Evolutionary conservation across 1,140 invertebrate species (phyloP), one percentile per base, ranked within the genome.

Genomic region (Dreissena polymorpha): DNA sequence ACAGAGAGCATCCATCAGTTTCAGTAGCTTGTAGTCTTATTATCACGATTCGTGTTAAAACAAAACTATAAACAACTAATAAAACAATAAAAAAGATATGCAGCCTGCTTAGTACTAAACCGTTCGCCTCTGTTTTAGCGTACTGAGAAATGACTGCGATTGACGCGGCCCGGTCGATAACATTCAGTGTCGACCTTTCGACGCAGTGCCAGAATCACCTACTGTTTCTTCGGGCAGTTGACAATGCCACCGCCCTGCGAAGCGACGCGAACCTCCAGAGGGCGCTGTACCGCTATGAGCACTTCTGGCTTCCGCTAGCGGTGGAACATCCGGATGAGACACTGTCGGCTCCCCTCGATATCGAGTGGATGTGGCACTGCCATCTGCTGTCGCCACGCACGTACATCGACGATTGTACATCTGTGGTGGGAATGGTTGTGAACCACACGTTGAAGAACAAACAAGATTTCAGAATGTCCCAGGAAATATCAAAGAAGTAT

Each of bases 351-450:
- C 94, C 94, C 16, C 71, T 94, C 29, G 94, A 94, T 85, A 91
- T 94, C 55, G 92, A 94, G 79, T 94, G 94, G 94, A 86, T 94
- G 18, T 94, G 94, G 94, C 93, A 94, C 76, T 92, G 91, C 39
- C 93, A 93, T 74, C 89, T 94, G 88, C 85, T 94, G 50, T 90
- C 89, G 75, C 94, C 94, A 29, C 69, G 86, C n/a, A 73, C 7
- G 70, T 84, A 94, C 77, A 88, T 85, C 69, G 89, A 88, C 74
- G 93, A 94, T 81, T 94, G 93, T 79, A 65, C 86, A 25, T 64
- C 51, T 8, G 73, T 93, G 39, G 90, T 90, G 64, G 89, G 90
- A n/a, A 84, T 71, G 25, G 83, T 93, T n/a, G 84, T 93, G 10
- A 90, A 93, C 71, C 93, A 94, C 78, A 87, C 89, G 57, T 60